Conservation (phyloP, 2,888 invertebrate species). For the Capitulum mitella region DNA sequence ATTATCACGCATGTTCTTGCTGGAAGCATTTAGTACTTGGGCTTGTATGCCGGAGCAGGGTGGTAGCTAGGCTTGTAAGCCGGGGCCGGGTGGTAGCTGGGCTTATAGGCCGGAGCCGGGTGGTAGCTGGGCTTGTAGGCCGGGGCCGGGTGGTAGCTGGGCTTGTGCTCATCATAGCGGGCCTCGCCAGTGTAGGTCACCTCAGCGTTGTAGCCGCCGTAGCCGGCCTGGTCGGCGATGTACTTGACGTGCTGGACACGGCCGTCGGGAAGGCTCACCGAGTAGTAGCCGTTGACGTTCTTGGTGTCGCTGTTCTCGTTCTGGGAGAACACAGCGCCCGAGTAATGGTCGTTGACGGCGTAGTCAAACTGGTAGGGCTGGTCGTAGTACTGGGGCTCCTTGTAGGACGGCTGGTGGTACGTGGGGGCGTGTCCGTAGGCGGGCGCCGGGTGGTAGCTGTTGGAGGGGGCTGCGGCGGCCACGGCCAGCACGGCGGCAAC, state of each 20-base stretch:
- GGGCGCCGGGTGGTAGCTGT: background rate
- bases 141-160: constrained; percentile 8
- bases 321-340: constrained; percentile 26
- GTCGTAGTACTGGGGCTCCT: background rate
- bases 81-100: background rate
- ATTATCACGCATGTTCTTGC: too few species aligned
- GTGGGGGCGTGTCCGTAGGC: background rate
- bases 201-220: constrained; percentile 65
- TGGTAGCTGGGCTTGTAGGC: background rate
- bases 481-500: background rate
- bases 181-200: constrained; percentile 68
- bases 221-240: background rate
- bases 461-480: background rate
- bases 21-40: too few species aligned
- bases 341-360: constrained; percentile 54
- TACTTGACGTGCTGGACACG: background rate
- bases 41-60: too few species aligned
- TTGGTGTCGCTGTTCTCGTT: constrained; percentile 13
- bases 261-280: constrained; percentile 13
- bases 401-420: background rate
- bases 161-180: constrained; percentile 45
- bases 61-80: background rate
- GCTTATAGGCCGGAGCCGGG: background rate
- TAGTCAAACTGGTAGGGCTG: constrained; percentile 57
- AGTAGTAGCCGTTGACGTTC: constrained; percentile 13